Base-by-base conservation (phyloP, 1,140 invertebrate species). In the Octopus sinensis region DNA sequence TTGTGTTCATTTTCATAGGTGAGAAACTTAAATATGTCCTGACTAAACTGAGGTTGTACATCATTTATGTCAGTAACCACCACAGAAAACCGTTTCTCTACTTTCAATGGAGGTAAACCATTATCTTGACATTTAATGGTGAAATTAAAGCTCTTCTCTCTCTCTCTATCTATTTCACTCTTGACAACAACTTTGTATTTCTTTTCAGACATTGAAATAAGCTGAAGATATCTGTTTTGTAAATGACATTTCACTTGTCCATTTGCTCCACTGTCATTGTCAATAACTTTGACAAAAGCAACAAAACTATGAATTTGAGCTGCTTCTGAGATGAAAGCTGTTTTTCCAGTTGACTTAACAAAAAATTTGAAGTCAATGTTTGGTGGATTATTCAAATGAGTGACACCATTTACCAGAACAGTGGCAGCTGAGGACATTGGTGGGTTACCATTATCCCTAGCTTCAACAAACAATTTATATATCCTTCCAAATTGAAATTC, bases 311-410 rank as follows among this genome's bases (percentile, higher is more conserved):
- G 87, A 4, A 86, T 82, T 54, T 85, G 83, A 13, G 85, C 86
- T 4, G 83, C 83, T 82, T 89, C 88, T 23, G 85, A 83, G 10
- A 89, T 86, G 17, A n/a, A 4, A n/a, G 80, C 52, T 5, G 84
- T 84, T 56, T 83, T 83, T 52, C 85, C 86, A 51, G 82, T 82
- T 54, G 85, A 84, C 4, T 83, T 82, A 52, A 85, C 85, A 53
- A 83, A 84, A 75, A 86, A 85, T 43, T 86, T 86, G 5, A 62
- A 13, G 17, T 71, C 88, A 71, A 87, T 85, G 0, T 96, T 94
- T 0, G 98, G 98, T 0, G 96, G 95, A 90, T 98, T 98, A 88
- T 99, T 97, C 89, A 99, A 99, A 68, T 97, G 93, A 90, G 99
- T 97, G 86, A 96, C 95, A 1, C 99, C 96, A 77, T 96, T 96